A percentile compares a stretch with the other conserved stretches of the same genome.
Evolutionary conservation across 2,888 invertebrate species (phyloP).

Genomic region (Drosophila peninsularis): DNA sequence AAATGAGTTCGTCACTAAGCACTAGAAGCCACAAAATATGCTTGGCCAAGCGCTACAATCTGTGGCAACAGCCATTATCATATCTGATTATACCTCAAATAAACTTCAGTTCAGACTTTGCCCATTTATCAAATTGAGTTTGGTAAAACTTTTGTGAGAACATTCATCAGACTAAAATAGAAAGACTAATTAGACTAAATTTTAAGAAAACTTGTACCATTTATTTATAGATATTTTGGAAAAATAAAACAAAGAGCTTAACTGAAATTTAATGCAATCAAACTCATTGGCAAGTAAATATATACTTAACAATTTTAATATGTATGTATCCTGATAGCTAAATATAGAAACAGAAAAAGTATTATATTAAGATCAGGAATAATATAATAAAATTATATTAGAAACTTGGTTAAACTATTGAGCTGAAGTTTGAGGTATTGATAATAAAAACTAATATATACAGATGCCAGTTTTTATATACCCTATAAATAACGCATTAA

Average conservation of each 20-base stretch:
- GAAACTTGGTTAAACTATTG: too few species aligned
- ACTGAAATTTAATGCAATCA: neutral
- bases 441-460: neutral
- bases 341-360: too few species aligned
- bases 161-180: conserved; percentile 24
- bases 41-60: conserved; percentile 24
- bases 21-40: conserved; percentile 28
- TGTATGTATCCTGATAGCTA: neutral
- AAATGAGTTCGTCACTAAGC: conserved; percentile 25
- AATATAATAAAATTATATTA: neutral
- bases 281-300: too few species aligned
- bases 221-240: neutral
- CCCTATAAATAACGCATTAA: neutral
- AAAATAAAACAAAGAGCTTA: neutral
- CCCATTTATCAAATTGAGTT: conserved; percentile 33
- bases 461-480: neutral
- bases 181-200: neutral
- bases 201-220: conserved; percentile 1
- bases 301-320: neutral
- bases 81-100: conserved; percentile 28
- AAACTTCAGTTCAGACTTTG: conserved; percentile 15
- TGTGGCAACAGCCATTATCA: conserved; percentile 10
- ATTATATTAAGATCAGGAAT: neutral
- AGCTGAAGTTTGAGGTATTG: neutral
- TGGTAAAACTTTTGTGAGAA: conserved; percentile 1